Evolutionary conservation across 2,888 invertebrate genomes (phyloP).

Genomic region (Hartigia nigra): DNA sequence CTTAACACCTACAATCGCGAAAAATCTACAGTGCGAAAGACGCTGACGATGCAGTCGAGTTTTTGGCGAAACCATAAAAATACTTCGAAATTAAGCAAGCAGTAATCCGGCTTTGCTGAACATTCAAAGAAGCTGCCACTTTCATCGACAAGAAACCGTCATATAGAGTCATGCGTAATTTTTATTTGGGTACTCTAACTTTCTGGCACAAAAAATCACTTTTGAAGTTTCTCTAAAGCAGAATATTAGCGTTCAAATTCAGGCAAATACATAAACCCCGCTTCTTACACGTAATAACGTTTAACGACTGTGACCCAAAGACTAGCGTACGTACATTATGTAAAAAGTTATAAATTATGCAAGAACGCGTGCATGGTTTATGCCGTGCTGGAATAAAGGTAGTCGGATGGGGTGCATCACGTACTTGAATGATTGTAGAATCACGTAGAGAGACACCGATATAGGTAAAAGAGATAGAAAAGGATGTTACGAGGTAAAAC

Average conservation of each 20-base stretch:
- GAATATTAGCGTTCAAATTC: not conserved
- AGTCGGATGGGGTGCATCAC: constrained; percentile 15
- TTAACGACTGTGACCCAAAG: not conserved
- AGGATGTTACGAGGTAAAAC: constrained; percentile 12
- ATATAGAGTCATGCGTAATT: not conserved
- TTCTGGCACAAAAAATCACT: not conserved
- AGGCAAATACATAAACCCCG: not conserved
- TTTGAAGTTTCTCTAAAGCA: not conserved
- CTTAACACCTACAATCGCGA: not conserved
- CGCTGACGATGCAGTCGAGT: not conserved
- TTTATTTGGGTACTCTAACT: not conserved
- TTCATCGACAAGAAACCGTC: not conserved
- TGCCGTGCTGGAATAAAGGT: constrained; percentile 10
- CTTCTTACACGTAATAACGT: not conserved
- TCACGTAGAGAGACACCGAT: constrained; percentile 8
- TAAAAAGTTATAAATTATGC: not conserved
- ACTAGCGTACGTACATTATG: not conserved
- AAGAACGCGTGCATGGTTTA: not conserved
- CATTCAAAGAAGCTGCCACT: not conserved
- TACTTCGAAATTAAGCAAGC: not conserved
- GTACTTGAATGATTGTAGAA: constrained; percentile 7
- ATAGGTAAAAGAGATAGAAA: constrained; percentile 9
- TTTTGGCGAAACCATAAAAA: not conserved
- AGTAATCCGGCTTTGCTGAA: not conserved
- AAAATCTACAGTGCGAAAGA: not conserved